phyloP scores from a whole-genome alignment of 1,140 invertebrate species.

The Drosophila willistoni region DNA sequence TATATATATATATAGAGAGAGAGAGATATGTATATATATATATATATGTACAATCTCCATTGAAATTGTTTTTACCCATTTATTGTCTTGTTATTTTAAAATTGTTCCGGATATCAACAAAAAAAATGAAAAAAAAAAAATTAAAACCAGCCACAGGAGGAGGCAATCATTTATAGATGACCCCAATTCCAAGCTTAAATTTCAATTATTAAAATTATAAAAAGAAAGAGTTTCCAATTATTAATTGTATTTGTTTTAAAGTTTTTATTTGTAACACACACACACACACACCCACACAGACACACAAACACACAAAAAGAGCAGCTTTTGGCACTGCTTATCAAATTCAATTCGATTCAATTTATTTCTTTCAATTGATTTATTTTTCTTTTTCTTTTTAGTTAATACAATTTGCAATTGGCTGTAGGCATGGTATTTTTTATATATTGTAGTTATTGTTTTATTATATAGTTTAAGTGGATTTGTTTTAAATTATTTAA shows the following conservation, averaged over 20 bases:
- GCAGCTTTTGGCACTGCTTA: conserved; percentile 78
- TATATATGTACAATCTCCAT: not conserved
- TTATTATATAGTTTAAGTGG: conserved; percentile 7
- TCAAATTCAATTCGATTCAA: not conserved
- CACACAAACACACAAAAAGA: conserved; percentile 51
- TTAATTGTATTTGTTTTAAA: conserved; percentile 39
- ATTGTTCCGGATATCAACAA: not conserved
- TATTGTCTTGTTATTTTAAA: conserved; percentile 9
- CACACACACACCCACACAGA: not conserved
- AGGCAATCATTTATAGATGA: not conserved
- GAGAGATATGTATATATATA: no score
- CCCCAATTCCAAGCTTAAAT: not conserved
- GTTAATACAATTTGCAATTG: conserved; percentile 7
- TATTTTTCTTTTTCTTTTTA: conserved; percentile 10
- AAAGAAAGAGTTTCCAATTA: conserved; percentile 12
- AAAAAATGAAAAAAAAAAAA: not conserved
- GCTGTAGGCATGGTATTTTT: conserved; percentile 33
- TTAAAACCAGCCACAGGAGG: not conserved
- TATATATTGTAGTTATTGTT: conserved; percentile 43
- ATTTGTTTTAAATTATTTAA: conserved; percentile 28
- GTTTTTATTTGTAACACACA: conserved; percentile 72
- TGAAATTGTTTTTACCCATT: conserved; percentile 14
- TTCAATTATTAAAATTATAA: conserved; percentile 20
- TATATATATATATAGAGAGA: no score
- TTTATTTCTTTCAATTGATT: conserved; percentile 36